A percentile compares a stretch with the other conserved stretches of the same genome.
Conservation (phyloP, 1,140 invertebrate genomes). For the Temnothorax curvispinosus region DNA sequence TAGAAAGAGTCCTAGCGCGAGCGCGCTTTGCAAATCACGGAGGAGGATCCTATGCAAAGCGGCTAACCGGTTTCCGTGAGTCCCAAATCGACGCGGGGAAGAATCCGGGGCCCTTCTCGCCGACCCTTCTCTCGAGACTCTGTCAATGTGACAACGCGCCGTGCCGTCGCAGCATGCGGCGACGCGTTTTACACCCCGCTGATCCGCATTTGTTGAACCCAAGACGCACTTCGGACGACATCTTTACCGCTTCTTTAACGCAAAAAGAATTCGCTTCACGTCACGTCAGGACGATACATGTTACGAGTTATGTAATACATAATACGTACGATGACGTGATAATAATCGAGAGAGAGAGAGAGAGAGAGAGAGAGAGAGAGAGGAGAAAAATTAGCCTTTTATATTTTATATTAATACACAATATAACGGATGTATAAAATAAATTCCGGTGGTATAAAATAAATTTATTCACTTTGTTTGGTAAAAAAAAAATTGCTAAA, state of each 20-base stretch:
- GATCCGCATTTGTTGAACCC: slow-evolving; percentile 44
- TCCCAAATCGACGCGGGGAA: slow-evolving; percentile 39
- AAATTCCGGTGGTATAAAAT: background rate
- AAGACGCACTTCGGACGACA: slow-evolving; percentile 25
- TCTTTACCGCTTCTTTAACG: slow-evolving; percentile 47
- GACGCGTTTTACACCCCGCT: slow-evolving; percentile 48
- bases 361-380: too few species aligned
- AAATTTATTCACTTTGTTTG: background rate
- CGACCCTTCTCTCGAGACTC: slow-evolving; percentile 28
- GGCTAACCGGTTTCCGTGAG: slow-evolving; percentile 40
- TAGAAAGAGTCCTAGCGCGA: slow-evolving; percentile 38
- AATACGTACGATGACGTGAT: background rate
- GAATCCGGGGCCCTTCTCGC: slow-evolving; percentile 4
- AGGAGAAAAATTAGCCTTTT: background rate
- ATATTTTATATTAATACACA: background rate
- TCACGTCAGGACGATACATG: background rate
- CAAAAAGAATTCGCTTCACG: slow-evolving; percentile 1
- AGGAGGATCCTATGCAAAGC: slow-evolving; percentile 54
- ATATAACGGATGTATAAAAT: background rate
- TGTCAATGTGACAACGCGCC: slow-evolving; percentile 56
- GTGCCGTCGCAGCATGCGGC: slow-evolving; percentile 43
- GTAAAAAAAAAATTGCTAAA: background rate
- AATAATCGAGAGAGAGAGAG: background rate
- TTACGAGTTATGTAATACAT: slow-evolving; percentile 35
- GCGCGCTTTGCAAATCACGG: slow-evolving; percentile 45